phyloP scores from a whole-genome alignment of 2,797 vertebrate genomes.

The Pangasius krempfi region DNA sequence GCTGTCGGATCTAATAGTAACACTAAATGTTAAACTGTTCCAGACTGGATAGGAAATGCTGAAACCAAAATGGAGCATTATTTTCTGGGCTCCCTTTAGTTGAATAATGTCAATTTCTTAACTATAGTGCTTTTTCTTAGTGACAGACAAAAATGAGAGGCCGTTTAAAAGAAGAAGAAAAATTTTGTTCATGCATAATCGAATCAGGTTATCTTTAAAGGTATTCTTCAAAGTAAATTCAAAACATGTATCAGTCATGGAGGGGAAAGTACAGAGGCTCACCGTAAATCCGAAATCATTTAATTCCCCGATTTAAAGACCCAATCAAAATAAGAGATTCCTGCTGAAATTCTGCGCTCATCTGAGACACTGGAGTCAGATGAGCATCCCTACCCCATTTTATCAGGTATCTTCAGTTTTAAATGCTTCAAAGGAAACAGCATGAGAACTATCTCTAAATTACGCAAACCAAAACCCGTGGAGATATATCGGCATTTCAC shows the following conservation, averaged over 20 bases:
- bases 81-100: neutral
- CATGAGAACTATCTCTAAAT: neutral
- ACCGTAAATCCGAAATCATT: neutral
- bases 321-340: neutral
- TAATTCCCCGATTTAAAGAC: neutral
- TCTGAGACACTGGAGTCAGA: neutral
- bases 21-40: neutral
- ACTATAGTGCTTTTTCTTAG: neutral
- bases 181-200: neutral
- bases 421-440: neutral
- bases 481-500: neutral
- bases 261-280: neutral
- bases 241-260: neutral
- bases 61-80: neutral
- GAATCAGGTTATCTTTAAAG: neutral
- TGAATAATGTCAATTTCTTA: neutral
- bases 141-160: neutral
- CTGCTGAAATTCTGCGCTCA: neutral
- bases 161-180: neutral
- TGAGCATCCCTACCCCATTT: neutral
- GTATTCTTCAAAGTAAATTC: neutral
- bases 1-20: neutral
- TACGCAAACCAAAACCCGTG: neutral
- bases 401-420: neutral
- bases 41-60: no score